Percentiles rank a stretch among this genome's conserved stretches.
Conservation (phyloP, 2,888 invertebrate species). For the Brenthis daphne region DNA sequence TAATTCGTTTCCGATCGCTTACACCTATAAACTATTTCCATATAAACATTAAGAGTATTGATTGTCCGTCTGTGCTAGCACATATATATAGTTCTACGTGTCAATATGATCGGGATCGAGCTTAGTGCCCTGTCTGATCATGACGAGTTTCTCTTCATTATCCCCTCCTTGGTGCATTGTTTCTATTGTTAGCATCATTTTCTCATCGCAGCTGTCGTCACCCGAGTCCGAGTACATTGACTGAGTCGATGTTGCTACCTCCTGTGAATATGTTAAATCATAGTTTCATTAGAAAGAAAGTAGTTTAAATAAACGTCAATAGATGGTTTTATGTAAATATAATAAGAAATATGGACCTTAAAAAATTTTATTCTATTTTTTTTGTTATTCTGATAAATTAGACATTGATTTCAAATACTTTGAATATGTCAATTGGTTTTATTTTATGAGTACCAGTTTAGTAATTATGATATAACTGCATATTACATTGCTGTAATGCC, state of each 20-base stretch:
- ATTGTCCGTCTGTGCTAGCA: neutral
- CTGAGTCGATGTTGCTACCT: conserved; percentile 88
- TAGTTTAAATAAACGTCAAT: neutral
- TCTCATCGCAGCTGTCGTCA: conserved; percentile 87
- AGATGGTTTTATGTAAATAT: too few species aligned
- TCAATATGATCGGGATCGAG: conserved; percentile 63
- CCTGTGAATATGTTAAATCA: conserved; percentile 62
- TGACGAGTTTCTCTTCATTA: conserved; percentile 71
- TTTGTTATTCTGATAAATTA: too few species aligned
- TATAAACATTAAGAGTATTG: too few species aligned
- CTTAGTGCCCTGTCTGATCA: conserved; percentile 63
- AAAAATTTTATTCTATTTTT: too few species aligned
- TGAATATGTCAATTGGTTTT: too few species aligned
- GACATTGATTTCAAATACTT: too few species aligned
- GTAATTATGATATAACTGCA: too few species aligned
- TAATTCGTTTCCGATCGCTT: too few species aligned
- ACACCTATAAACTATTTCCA: too few species aligned
- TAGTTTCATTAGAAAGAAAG: neutral
- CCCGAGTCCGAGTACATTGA: conserved; percentile 87
- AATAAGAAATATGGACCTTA: too few species aligned
- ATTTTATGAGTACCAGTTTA: too few species aligned
- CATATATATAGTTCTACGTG: conserved; percentile 53
- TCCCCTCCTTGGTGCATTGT: conserved; percentile 85
- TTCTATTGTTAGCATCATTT: conserved; percentile 88
- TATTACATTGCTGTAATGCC: too few species aligned